These are phyloP conservation scores for Candidula unifasciata DNA, from an alignment of 2,888 invertebrate species.

Conservation along the genomic window DNA sequence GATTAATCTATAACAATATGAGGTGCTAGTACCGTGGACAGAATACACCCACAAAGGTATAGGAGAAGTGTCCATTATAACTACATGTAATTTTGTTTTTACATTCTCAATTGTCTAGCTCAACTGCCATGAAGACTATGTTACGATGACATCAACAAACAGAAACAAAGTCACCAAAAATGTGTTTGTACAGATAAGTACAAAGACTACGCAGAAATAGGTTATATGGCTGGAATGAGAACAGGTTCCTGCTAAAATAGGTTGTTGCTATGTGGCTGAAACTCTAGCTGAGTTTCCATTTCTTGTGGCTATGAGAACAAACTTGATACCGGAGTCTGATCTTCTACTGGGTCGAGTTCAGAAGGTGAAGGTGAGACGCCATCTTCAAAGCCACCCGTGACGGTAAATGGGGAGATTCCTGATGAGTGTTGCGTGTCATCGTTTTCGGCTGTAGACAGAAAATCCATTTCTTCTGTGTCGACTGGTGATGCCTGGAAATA, in stretches of 20 bases:
- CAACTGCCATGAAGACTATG: too few relatives aligned
- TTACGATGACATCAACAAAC: too few relatives aligned
- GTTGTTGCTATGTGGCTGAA: not conserved
- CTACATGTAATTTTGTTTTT: too few relatives aligned
- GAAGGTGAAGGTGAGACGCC: conserved; percentile 61
- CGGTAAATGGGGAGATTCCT: conserved; percentile 70
- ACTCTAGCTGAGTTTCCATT: not conserved
- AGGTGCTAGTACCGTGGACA: too few relatives aligned
- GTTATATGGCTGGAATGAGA: conserved; percentile 13
- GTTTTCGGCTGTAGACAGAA: conserved; percentile 66
- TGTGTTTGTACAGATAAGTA: too few relatives aligned
- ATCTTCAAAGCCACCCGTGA: conserved; percentile 71
- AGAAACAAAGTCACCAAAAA: too few relatives aligned
- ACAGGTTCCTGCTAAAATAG: not conserved
- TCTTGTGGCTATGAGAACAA: conserved; percentile 31
- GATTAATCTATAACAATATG: too few relatives aligned
- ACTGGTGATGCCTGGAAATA: conserved; percentile 54
- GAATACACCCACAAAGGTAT: too few relatives aligned
- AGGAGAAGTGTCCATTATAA: too few relatives aligned
- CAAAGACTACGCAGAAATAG: not conserved
- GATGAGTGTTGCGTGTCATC: conserved; percentile 58
- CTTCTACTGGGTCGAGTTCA: conserved; percentile 68
- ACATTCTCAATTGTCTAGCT: too few relatives aligned
- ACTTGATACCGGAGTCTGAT: conserved; percentile 47
- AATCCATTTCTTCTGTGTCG: conserved; percentile 68